These are phyloP conservation scores for Eupithecia inturbata DNA, from an alignment of 2,888 invertebrate species.

Conservation along the genomic window DNA sequence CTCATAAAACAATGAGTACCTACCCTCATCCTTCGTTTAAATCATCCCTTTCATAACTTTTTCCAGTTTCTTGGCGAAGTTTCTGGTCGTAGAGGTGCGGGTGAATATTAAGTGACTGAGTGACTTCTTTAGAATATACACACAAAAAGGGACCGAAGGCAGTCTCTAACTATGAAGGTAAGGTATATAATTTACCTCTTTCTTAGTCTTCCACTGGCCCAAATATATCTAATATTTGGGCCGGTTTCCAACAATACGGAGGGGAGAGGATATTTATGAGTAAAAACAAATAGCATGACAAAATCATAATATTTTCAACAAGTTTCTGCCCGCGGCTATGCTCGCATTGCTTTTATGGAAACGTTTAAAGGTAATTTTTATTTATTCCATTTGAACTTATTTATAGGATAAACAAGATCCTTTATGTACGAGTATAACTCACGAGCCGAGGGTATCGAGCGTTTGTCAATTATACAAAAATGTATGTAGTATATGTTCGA, in stretches of 20 bases:
- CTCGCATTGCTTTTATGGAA: no score
- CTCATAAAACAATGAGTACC: slow-evolving; percentile 42
- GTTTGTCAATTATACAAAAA: no score
- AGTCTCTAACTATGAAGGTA: neutral
- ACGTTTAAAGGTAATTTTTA: no score
- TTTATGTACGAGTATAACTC: no score
- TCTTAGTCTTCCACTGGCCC: neutral
- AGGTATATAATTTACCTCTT: neutral
- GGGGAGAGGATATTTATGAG: neutral
- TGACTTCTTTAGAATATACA: slow-evolving; percentile 13
- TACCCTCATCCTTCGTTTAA: slow-evolving; percentile 42
- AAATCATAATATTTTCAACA: no score
- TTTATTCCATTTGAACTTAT: no score
- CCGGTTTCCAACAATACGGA: no score
- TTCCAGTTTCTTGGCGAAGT: slow-evolving; percentile 39
- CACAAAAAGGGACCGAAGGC: neutral
- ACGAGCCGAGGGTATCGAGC: no score
- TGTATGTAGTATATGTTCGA: no score
- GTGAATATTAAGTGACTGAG: slow-evolving; percentile 40
- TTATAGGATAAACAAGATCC: no score
- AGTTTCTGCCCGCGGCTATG: no score
- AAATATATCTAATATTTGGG: neutral
- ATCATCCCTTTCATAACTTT: slow-evolving; percentile 48
- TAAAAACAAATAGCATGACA: no score
- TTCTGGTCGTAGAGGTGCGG: slow-evolving; percentile 27